Evolutionary conservation across 2,797 vertebrate species (phyloP), one percentile per base, ranked within the genome.

Genomic region (Darevskia nairensis): DNA sequence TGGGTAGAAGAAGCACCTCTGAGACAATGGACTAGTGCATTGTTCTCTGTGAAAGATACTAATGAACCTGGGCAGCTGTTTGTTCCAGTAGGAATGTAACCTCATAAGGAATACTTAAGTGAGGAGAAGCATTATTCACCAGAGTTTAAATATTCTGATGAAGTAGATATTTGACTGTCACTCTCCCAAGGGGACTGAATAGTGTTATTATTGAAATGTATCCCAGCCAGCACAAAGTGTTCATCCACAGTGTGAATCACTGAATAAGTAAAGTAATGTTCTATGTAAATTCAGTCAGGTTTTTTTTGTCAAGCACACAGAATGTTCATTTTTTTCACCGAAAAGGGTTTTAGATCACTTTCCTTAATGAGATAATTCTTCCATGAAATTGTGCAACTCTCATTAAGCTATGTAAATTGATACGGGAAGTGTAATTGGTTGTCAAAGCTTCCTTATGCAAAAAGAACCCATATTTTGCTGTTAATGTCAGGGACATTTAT

Each of bases 241-340:
- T 86, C 85, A 80, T 79, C 41, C 59, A 68, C 4, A n/a, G 17
- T 21, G 44, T 74, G 87, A 91, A 50, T 88, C 87, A 79, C 55
- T 80, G 19, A 83, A 25, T 84, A 72, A 72, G 64, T 61, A 64
- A 87, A 90, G 27, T 46, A 32, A 82, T 77, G 86, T 71, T 88
- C 86, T 82, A 74, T 86, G 75, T 86, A 84, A 89, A 88, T 84
- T 59, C 35, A 88, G 25, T 13, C 50, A n/a, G 15, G 55, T 59
- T 66, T 74, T 74, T 78, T 61, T 74, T 84, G 55, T 83, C 39
- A 76, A 50, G 21, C 61, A 61, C 46, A 44, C 64, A 17, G 17
- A 83, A 74, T 66, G 55, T 84, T 86, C 32, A 79, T 72, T 69
- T 83, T 83, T 84, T 17, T 6, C 32, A 80, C 59, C 5, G 8